These are phyloP conservation scores for Aurelia aurita DNA, from an alignment of 30 jellyfish, hydroid and myxozoan genomes.

Conservation along the genomic window DNA sequence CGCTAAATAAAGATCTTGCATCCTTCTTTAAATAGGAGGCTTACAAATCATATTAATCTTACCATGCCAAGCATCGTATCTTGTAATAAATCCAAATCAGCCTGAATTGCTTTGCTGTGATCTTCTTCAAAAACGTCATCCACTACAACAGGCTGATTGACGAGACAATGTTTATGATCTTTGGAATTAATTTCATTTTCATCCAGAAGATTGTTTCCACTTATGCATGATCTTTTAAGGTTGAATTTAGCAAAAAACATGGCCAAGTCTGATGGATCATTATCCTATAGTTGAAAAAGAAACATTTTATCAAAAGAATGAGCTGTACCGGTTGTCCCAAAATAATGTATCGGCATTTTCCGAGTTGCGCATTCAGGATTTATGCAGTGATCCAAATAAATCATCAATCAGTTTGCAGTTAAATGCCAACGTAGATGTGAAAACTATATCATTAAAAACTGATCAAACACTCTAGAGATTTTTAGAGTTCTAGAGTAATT, in stretches of 20 bases:
- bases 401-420: too few relatives aligned
- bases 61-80: constrained; percentile 53
- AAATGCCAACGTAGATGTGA: too few relatives aligned
- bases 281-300: constrained; percentile 22
- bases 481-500: too few relatives aligned
- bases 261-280: constrained; percentile 20
- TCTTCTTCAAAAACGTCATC: constrained; percentile 4
- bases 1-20: too few relatives aligned
- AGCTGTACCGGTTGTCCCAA: too few relatives aligned
- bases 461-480: too few relatives aligned
- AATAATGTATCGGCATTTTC: too few relatives aligned
- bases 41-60: not conserved
- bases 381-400: too few relatives aligned
- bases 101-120: not conserved
- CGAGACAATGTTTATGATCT: not conserved
- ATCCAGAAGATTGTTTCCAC: not conserved
- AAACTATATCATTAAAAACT: too few relatives aligned
- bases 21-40: too few relatives aligned
- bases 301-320: not conserved
- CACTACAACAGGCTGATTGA: not conserved
- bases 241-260: constrained; percentile 47
- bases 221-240: constrained; percentile 40
- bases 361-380: too few relatives aligned
- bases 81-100: constrained; percentile 24
- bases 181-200: constrained; percentile 6